Evolutionary conservation across 2,113 vertebrate species (phyloP).

Genomic region (Phalacrocorax carbo): DNA sequence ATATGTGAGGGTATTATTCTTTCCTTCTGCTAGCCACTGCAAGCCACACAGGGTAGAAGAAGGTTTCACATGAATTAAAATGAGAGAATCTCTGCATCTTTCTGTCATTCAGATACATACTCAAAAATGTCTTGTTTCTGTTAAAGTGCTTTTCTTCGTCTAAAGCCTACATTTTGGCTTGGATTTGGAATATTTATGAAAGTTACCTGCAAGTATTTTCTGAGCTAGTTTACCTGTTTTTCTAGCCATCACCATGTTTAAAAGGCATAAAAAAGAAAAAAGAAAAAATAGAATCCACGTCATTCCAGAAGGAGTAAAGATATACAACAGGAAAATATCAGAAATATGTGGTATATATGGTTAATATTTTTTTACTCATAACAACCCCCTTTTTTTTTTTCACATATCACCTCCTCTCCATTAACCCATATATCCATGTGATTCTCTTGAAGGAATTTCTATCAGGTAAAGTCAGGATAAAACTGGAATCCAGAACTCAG

Average conservation of each 20-base stretch:
- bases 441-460: background rate
- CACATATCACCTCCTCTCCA: fast-evolving
- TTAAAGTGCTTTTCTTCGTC: background rate
- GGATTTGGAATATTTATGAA: background rate
- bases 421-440: background rate
- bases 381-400: fast-evolving
- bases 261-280: background rate
- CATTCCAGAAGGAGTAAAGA: background rate
- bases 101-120: background rate
- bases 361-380: background rate
- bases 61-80: background rate
- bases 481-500: background rate
- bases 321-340: background rate
- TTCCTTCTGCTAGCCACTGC: background rate
- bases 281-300: background rate
- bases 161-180: background rate
- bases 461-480: background rate
- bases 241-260: background rate
- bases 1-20: background rate
- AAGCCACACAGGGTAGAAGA: background rate
- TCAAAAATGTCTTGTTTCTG: background rate
- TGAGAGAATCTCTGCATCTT: background rate
- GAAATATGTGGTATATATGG: background rate
- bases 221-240: background rate
- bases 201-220: background rate